phyloP scores from a whole-genome alignment of 30 jellyfish, hydroid and myxozoan species.

The Turritopsis dohrnii region DNA sequence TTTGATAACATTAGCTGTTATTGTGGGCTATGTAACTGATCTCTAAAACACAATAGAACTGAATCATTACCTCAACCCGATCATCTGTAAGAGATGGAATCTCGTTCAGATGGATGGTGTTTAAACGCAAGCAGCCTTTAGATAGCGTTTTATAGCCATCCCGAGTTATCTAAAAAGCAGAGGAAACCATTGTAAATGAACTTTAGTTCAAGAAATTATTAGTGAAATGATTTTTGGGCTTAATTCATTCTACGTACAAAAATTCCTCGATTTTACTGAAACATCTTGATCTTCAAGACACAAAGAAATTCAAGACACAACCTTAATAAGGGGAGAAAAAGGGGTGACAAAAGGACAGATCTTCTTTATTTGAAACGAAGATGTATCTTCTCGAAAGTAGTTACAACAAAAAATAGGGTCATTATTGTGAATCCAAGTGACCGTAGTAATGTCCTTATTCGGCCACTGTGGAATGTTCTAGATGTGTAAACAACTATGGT shows the following conservation, averaged over 20 bases:
- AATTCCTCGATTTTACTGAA: too few species aligned
- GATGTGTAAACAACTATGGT: too few species aligned
- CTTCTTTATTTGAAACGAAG: too few species aligned
- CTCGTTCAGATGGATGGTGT: conserved; percentile 43
- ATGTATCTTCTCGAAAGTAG: too few species aligned
- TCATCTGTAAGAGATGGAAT: conserved; percentile 68
- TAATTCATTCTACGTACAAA: too few species aligned
- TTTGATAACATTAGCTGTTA: too few species aligned
- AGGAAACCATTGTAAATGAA: neutral
- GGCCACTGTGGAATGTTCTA: too few species aligned
- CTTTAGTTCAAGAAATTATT: neutral
- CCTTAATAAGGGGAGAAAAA: too few species aligned
- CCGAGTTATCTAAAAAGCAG: conserved; percentile 45
- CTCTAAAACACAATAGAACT: neutral
- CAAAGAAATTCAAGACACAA: neutral
- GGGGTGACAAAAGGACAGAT: too few species aligned
- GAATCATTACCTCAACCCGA: conserved; percentile 55
- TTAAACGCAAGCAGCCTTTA: conserved; percentile 73
- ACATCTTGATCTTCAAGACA: neutral
- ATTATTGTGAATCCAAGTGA: too few species aligned
- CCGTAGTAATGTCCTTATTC: too few species aligned
- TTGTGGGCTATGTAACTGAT: neutral
- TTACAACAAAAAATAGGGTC: too few species aligned
- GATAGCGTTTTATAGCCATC: conserved; percentile 59
- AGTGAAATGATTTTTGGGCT: neutral